Percentiles rank a stretch among this genome's conserved stretches.
Conservation (phyloP, 2,113 vertebrate species). For the Morphnarchus princeps region DNA sequence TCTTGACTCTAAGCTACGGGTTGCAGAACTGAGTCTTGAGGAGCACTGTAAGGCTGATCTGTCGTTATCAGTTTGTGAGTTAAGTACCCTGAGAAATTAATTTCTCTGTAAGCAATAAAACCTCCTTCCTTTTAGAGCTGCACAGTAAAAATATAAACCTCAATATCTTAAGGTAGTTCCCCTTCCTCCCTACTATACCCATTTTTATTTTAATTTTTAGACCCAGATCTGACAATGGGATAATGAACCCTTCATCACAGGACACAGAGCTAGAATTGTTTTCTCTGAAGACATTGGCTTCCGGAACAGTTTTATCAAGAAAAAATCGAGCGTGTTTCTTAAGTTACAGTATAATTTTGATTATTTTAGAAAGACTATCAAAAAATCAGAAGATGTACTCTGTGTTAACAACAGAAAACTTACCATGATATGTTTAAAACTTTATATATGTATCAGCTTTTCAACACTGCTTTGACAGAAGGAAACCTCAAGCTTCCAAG, state of each 20-base stretch:
- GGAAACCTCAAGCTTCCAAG: not conserved
- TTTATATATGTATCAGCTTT: not conserved
- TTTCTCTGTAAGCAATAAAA: not conserved
- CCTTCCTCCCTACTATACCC: not conserved
- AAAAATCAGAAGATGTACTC: not conserved
- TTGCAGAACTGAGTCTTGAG: not conserved
- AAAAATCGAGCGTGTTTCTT: not conserved
- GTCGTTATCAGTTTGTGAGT: not conserved
- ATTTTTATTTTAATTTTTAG: not conserved
- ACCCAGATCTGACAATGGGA: not conserved
- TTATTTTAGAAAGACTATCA: not conserved
- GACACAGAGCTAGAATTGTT: not conserved
- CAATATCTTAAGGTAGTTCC: not conserved
- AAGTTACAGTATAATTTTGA: not conserved
- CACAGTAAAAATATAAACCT: not conserved
- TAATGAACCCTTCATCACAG: not conserved
- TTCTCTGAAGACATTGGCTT: not conserved
- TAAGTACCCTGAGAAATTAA: not conserved
- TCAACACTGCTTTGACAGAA: not conserved
- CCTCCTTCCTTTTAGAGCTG: not conserved
- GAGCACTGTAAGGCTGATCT: not conserved
- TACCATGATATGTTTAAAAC: not conserved
- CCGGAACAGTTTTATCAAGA: not conserved
- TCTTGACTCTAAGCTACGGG: constrained; percentile 12
- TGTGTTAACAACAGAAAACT: not conserved